Conservation (phyloP, 2,888 invertebrate species). For the Drosophila bunnanda region DNA sequence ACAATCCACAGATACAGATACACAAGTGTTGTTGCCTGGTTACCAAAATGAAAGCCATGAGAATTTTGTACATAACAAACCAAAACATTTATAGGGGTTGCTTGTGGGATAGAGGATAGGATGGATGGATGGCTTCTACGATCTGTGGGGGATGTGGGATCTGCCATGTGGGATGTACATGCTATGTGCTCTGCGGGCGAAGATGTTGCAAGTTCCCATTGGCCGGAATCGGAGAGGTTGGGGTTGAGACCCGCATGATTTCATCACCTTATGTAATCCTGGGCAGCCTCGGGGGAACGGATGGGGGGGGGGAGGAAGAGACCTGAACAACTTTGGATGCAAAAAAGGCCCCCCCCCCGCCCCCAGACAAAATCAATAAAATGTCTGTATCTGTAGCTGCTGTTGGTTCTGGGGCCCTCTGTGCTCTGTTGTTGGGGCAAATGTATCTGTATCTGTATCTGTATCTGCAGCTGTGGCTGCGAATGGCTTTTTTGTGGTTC, state of each 20-base stretch:
- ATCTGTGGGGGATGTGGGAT: constrained; percentile 24
- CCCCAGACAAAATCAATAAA: constrained; percentile 31
- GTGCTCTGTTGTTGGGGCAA: constrained; percentile 40
- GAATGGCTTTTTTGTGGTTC: constrained; percentile 67
- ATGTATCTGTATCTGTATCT: constrained; percentile 49
- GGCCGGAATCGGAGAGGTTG: constrained; percentile 31
- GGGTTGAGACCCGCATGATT: constrained; percentile 68
- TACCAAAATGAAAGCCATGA: constrained; percentile 59
- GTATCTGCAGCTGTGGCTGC: constrained; percentile 71
- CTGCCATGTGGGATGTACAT: background rate
- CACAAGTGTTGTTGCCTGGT: constrained; percentile 73
- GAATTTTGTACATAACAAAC: constrained; percentile 82
- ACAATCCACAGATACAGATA: constrained; percentile 47
- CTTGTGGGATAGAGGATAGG: constrained; percentile 13
- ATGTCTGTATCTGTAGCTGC: constrained; percentile 31
- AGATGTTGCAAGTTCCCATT: constrained; percentile 57
- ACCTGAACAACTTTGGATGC: constrained; percentile 29
- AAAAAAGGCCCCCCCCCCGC: constrained; percentile 16
- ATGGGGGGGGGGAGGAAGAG: background rate
- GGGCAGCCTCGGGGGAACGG: constrained; percentile 6
- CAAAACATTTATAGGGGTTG: constrained; percentile 61
- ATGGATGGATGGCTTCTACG: constrained; percentile 6
- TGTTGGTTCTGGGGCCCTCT: constrained; percentile 25
- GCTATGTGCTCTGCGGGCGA: constrained; percentile 15
- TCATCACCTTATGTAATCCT: constrained; percentile 67